phyloP scores from a whole-genome alignment of 2,797 vertebrate species.

The Catostomus latipinnis region DNA sequence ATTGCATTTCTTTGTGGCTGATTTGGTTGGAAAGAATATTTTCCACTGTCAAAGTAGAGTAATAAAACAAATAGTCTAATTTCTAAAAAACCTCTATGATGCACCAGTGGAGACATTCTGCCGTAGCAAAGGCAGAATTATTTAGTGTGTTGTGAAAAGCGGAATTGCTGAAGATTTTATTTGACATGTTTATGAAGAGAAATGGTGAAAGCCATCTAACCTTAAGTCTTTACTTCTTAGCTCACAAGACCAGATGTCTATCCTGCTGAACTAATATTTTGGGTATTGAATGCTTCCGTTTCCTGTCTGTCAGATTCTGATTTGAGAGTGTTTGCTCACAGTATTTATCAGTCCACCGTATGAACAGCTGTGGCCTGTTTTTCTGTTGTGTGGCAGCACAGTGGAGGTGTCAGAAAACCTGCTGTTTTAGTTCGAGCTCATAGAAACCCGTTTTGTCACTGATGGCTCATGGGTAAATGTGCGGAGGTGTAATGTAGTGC shows the following conservation, averaged over 20 bases:
- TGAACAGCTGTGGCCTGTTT: slow-evolving; percentile 44
- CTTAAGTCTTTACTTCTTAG: slow-evolving; percentile 23
- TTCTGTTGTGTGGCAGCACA: slow-evolving; percentile 26
- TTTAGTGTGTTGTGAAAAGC: slow-evolving; percentile 23
- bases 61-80: not conserved
- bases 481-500: not conserved
- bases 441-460: slow-evolving; percentile 21
- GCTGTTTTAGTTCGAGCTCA: slow-evolving; percentile 18
- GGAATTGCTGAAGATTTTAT: slow-evolving; percentile 31
- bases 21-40: not conserved
- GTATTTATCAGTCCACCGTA: slow-evolving; percentile 46
- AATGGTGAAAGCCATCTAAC: slow-evolving; percentile 50
- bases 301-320: slow-evolving; percentile 35
- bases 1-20: not conserved
- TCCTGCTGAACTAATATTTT: slow-evolving; percentile 43
- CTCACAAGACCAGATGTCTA: slow-evolving; percentile 32
- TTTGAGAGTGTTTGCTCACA: slow-evolving; percentile 44
- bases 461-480: slow-evolving; percentile 14
- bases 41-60: not conserved
- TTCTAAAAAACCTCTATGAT: not conserved
- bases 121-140: not conserved
- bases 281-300: slow-evolving; percentile 43
- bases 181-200: slow-evolving; percentile 54
- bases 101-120: not conserved
- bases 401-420: slow-evolving; percentile 27